Conservation (phyloP, 2,888 invertebrate species). For the Cistogaster globosa region DNA sequence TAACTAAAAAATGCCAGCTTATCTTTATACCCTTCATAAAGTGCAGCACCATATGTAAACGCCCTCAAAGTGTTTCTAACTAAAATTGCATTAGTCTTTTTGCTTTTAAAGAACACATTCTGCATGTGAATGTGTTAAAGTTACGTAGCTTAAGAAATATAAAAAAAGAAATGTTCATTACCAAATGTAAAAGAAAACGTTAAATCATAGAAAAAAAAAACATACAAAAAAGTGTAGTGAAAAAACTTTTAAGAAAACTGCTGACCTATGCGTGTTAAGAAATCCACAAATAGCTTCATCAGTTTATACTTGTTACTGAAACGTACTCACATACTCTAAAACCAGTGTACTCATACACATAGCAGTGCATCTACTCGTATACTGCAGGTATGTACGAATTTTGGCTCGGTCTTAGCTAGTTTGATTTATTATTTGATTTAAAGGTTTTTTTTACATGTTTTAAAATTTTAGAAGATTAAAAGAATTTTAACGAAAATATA, state of each 20-base stretch:
- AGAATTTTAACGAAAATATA: background rate
- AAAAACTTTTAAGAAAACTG: conserved; percentile 70
- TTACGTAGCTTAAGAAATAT: conserved; percentile 23
- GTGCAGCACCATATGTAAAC: conserved; percentile 66
- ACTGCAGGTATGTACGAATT: conserved; percentile 38
- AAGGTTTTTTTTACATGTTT: background rate
- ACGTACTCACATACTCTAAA: conserved; percentile 26
- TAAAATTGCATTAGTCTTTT: conserved; percentile 69
- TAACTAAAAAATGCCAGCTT: conserved; percentile 44
- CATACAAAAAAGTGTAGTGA: conserved; percentile 33
- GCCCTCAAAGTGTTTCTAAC: conserved; percentile 69
- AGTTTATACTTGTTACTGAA: conserved; percentile 44
- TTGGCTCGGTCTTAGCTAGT: conserved; percentile 7
- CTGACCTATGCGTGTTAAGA: conserved; percentile 70
- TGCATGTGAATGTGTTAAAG: conserved; percentile 11
- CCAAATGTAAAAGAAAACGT: background rate
- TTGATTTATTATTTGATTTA: background rate
- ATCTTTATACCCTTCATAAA: conserved; percentile 59
- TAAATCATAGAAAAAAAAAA: conserved; percentile 35
- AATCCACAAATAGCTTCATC: conserved; percentile 68
- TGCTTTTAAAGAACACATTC: conserved; percentile 42
- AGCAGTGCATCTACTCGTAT: no score
- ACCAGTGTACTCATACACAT: background rate
- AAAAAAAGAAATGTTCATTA: conserved; percentile 38
- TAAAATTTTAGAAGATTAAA: background rate